These are phyloP conservation scores for Philotrypesis tridentata DNA, from an alignment of 1,140 invertebrate genomes.

Conservation along the genomic window DNA sequence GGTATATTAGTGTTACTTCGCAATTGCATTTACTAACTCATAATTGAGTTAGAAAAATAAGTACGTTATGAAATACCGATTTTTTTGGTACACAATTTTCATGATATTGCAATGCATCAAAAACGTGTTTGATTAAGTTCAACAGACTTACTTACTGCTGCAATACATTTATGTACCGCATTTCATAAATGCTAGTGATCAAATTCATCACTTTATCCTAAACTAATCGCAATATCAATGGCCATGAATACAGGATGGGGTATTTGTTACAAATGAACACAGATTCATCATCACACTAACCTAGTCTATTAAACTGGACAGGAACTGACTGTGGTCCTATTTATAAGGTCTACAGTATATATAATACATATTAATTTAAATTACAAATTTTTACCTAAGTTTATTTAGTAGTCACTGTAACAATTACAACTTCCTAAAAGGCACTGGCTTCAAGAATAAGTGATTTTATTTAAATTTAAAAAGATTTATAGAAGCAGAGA, in stretches of 20 bases:
- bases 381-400: background rate
- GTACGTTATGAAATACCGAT: constrained; percentile 16
- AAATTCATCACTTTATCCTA: constrained; percentile 41
- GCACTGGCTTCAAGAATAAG: constrained; percentile 15
- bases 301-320: constrained; percentile 40
- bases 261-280: constrained; percentile 38
- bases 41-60: constrained; percentile 10
- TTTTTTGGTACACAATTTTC: background rate
- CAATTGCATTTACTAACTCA: constrained; percentile 34
- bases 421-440: constrained; percentile 38
- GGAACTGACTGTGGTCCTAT: constrained; percentile 27
- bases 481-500: background rate
- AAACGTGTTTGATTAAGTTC: constrained; percentile 35
- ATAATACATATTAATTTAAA: background rate
- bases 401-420: constrained; percentile 18
- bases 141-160: constrained; percentile 33
- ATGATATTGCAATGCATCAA: constrained; percentile 10
- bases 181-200: constrained; percentile 47
- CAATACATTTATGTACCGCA: constrained; percentile 33
- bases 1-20: background rate
- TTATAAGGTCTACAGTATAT: background rate
- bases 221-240: constrained; percentile 26
- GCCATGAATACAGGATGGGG: constrained; percentile 11
- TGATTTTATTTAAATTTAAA: constrained; percentile 20
- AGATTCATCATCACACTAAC: constrained; percentile 21